phyloP scores from a whole-genome alignment of 2,888 invertebrate species.

The Eudasyphora cyanicolor region DNA sequence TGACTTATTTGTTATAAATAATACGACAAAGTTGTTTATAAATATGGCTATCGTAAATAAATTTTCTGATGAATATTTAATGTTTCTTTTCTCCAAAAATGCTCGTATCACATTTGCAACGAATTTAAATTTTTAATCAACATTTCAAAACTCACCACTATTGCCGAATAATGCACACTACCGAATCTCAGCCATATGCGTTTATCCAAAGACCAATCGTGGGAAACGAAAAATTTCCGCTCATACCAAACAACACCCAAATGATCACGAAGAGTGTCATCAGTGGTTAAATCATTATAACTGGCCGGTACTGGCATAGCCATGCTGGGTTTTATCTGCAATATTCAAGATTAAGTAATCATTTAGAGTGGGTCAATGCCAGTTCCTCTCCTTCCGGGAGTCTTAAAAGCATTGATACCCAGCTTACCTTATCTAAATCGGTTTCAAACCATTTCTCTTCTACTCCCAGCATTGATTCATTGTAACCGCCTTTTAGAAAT shows the following conservation, averaged over 20 bases:
- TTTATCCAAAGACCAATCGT: conserved; percentile 84
- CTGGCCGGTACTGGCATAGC: conserved; percentile 97
- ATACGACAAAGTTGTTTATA: too few relatives aligned
- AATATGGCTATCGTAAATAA: too few relatives aligned
- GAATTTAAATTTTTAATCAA: too few relatives aligned
- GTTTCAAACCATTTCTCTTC: conserved; percentile 87
- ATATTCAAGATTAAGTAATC: not conserved
- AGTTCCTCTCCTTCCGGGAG: not conserved
- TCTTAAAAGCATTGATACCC: not conserved
- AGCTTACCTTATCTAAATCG: conserved; percentile 84
- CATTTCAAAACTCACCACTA: conserved; percentile 85
- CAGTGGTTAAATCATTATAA: conserved; percentile 95
- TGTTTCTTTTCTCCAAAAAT: too few relatives aligned
- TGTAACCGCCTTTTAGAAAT: conserved; percentile 87
- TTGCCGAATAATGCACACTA: conserved; percentile 93
- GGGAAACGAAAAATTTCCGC: conserved; percentile 88
- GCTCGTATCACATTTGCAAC: too few relatives aligned
- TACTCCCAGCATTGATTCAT: conserved; percentile 87
- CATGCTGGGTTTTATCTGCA: conserved; percentile 82
- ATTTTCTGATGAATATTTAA: too few relatives aligned
- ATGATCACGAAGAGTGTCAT: conserved; percentile 91
- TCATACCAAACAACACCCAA: conserved; percentile 99
- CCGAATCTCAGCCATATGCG: conserved; percentile 93
- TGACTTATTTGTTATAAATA: too few relatives aligned
- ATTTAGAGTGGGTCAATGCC: not conserved